Evolutionary conservation across 2,888 invertebrate genomes (phyloP).

Genomic region (Catocala nupta): DNA sequence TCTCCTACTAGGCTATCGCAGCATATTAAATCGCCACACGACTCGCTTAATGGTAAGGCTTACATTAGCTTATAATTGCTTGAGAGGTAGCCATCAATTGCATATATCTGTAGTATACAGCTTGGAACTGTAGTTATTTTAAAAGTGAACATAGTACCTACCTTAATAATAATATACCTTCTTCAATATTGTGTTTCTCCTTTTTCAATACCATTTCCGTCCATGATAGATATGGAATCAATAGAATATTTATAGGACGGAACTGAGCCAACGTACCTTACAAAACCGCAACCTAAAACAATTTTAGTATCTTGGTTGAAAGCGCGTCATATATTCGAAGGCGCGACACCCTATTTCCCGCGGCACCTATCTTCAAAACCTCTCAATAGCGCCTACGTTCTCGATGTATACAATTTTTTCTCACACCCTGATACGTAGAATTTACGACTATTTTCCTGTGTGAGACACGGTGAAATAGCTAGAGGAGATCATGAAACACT

Average conservation of each 20-base stretch:
- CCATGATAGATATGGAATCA: neutral
- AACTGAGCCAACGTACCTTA: neutral
- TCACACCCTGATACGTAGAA: slow-evolving; percentile 57
- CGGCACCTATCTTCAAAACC: slow-evolving; percentile 55
- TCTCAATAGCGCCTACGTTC: slow-evolving; percentile 47
- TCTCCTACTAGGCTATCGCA: no score
- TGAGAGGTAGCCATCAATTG: no score
- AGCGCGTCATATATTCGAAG: slow-evolving; percentile 45
- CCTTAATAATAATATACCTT: neutral
- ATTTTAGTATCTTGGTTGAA: slow-evolving; percentile 42
- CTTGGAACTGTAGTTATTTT: neutral
- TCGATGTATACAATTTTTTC: slow-evolving; percentile 55
- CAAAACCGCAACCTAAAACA: slow-evolving; percentile 29
- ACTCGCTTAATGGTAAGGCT: no score
- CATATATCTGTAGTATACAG: neutral
- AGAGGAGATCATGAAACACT: slow-evolving; percentile 46
- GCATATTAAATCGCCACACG: no score
- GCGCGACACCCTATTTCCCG: slow-evolving; percentile 47
- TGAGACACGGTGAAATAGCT: slow-evolving; percentile 60
- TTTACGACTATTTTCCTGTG: slow-evolving; percentile 64
- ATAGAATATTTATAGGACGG: neutral
- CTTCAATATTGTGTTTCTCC: no score
- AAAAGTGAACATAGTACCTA: no score
- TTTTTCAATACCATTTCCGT: no score
- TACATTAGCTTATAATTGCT: no score